Evolutionary conservation across 2,113 vertebrate species (phyloP).

Genomic region (Pelusios castaneus): DNA sequence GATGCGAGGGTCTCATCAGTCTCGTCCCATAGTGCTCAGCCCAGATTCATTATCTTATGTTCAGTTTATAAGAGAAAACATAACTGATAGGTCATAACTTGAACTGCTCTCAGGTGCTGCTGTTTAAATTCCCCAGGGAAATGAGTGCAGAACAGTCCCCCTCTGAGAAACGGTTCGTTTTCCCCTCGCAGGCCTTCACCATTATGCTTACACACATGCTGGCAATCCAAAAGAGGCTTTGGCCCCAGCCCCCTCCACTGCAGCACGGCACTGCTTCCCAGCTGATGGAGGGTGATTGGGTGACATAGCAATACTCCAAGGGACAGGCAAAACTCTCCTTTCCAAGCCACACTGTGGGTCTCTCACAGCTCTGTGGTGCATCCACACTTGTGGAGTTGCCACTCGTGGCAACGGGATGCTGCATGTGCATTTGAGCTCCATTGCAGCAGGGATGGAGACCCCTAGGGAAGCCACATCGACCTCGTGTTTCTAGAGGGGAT

Average conservation of each 20-base stretch:
- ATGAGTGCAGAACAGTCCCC: neutral
- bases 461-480: neutral
- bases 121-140: neutral
- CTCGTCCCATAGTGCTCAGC: neutral
- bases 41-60: fast-evolving
- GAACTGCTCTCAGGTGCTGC: neutral
- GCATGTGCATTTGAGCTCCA: neutral
- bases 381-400: neutral
- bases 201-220: neutral
- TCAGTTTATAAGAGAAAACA: neutral
- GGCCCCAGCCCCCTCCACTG: neutral
- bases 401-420: neutral
- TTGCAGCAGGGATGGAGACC: fast-evolving
- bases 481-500: too few species aligned
- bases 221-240: neutral
- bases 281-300: too few species aligned
- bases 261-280: neutral
- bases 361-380: neutral
- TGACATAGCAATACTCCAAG: neutral
- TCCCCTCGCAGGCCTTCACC: neutral
- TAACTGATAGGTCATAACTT: neutral
- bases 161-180: neutral
- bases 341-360: neutral
- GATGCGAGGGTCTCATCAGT: neutral
- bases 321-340: neutral